Percentiles rank a stretch among this genome's conserved stretches.
These are phyloP conservation scores for Lamprotornis superbus DNA, from an alignment of 2,113 vertebrate species.

Conservation along the genomic window DNA sequence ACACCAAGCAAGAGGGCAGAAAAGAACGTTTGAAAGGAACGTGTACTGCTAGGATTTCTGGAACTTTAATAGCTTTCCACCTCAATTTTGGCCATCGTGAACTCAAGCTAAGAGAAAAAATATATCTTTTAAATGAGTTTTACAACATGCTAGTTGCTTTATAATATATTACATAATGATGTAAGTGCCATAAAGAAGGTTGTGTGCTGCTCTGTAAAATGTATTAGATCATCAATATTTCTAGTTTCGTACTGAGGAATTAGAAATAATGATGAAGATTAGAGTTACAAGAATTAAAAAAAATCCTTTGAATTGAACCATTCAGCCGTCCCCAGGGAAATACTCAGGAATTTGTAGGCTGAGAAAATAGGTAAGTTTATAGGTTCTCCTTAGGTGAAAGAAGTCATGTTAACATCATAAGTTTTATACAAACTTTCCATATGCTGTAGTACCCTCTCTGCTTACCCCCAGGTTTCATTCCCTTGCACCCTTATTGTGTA, in stretches of 20 bases:
- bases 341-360: constrained; percentile 74
- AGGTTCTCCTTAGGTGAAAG: constrained; percentile 74
- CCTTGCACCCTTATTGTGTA: constrained; percentile 45
- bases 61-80: constrained; percentile 80
- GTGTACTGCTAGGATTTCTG: constrained; percentile 70
- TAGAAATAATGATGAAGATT: constrained; percentile 81
- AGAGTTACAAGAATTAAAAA: constrained; percentile 79
- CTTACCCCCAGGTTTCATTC: neutral
- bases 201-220: constrained; percentile 73
- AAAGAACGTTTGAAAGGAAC: constrained; percentile 64
- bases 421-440: constrained; percentile 77
- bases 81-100: constrained; percentile 73
- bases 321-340: constrained; percentile 67
- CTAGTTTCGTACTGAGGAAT: constrained; percentile 73
- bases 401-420: constrained; percentile 71
- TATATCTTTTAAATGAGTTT: constrained; percentile 78
- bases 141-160: constrained; percentile 76
- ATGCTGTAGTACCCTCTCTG: neutral
- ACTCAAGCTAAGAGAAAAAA: constrained; percentile 74
- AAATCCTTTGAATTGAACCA: constrained; percentile 74
- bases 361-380: constrained; percentile 70
- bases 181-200: constrained; percentile 71
- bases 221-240: constrained; percentile 80
- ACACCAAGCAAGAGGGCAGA: constrained; percentile 46
- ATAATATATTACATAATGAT: constrained; percentile 80